Conservation (phyloP, 1,140 invertebrate species). For the Aphis craccivora region DNA sequence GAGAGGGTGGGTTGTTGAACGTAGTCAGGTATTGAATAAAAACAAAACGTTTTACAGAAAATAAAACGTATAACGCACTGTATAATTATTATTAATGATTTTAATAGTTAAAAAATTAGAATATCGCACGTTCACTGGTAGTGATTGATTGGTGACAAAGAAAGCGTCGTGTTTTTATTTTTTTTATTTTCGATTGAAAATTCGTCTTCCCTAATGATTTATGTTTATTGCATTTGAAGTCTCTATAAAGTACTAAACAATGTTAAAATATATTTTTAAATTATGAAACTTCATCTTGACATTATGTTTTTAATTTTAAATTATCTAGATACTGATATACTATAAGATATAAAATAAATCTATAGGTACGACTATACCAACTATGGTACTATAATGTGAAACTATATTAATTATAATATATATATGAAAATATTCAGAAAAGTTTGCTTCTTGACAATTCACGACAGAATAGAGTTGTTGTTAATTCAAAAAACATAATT, state of each 20-base stretch:
- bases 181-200: too few species aligned
- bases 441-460: neutral
- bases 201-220: too few species aligned
- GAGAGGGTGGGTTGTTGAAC: neutral
- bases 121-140: neutral
- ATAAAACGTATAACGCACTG: neutral
- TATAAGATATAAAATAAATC: too few species aligned
- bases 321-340: neutral
- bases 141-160: neutral
- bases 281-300: neutral
- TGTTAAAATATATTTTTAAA: neutral
- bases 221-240: too few species aligned
- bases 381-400: too few species aligned
- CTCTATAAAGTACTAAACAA: too few species aligned
- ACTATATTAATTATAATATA: neutral
- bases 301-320: neutral
- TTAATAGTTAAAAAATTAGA: neutral
- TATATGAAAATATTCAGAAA: neutral
- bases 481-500: neutral
- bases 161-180: neutral
- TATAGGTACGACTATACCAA: too few species aligned
- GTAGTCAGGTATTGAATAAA: neutral
- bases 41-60: neutral
- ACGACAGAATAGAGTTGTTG: neutral
- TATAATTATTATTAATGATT: neutral